A percentile compares a stretch with the other conserved stretches of the same genome.
phyloP scores from a whole-genome alignment of 2,888 invertebrate species.

The Eupithecia exiguata region DNA sequence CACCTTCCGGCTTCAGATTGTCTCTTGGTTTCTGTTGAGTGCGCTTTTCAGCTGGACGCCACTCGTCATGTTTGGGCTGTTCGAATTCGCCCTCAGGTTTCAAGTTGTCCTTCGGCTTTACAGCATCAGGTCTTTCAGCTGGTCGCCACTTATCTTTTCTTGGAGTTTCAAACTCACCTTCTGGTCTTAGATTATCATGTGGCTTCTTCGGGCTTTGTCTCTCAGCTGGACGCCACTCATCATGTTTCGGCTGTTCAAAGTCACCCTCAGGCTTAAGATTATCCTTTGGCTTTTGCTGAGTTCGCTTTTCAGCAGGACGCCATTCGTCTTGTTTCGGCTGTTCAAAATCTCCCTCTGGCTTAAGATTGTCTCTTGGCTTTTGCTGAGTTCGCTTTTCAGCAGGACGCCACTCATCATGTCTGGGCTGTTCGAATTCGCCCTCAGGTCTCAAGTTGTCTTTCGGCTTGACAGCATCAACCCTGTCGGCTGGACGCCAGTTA shows the following conservation, averaged over 20 bases:
- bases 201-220: conserved; percentile 64
- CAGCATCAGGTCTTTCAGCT: conserved; percentile 64
- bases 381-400: conserved; percentile 62
- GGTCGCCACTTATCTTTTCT: conserved; percentile 67
- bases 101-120: conserved; percentile 80
- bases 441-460: conserved; percentile 69
- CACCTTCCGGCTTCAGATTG: conserved; percentile 72
- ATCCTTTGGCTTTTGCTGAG: conserved; percentile 69
- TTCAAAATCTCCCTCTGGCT: conserved; percentile 82
- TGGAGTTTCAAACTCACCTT: conserved; percentile 80
- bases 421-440: conserved; percentile 72
- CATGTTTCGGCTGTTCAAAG: conserved; percentile 67
- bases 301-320: conserved; percentile 65
- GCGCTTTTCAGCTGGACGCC: conserved; percentile 65
- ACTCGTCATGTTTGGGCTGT: conserved; percentile 66
- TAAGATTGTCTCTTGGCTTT: conserved; percentile 81
- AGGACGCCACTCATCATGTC: conserved; percentile 59
- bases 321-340: conserved; percentile 67
- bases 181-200: conserved; percentile 78
- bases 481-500: conserved; percentile 60
- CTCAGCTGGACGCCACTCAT: conserved; percentile 69
- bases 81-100: conserved; percentile 83
- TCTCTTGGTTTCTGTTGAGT: conserved; percentile 69
- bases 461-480: conserved; percentile 53
- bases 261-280: conserved; percentile 74